A percentile compares a stretch with the other conserved stretches of the same genome.
phyloP scores from a whole-genome alignment of 2,888 invertebrate genomes.

The Piscicola geometra region DNA sequence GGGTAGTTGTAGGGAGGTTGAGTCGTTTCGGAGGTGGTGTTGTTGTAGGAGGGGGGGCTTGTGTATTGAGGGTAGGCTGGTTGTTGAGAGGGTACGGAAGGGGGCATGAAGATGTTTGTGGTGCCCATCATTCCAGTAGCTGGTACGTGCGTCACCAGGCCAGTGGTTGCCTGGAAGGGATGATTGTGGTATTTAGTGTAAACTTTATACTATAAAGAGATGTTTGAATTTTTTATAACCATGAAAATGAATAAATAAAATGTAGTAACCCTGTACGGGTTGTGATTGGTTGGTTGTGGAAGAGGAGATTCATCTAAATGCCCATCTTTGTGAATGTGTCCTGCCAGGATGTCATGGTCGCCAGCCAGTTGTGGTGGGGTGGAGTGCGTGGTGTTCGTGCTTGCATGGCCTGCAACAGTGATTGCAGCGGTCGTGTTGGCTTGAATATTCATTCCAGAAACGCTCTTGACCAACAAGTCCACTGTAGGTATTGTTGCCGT shows the following conservation, averaged over 20 bases:
- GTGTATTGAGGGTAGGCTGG: not conserved
- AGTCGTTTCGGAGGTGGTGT: not conserved
- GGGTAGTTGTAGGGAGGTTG: not conserved
- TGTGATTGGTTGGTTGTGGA: not conserved
- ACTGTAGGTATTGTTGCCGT: not conserved
- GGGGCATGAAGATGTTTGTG: slow-evolving; percentile 22
- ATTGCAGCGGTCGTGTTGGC: not conserved
- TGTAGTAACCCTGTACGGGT: not conserved
- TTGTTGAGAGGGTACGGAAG: not conserved
- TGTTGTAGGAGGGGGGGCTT: not conserved
- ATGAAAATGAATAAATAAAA: no score
- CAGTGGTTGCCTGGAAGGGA: slow-evolving; percentile 12
- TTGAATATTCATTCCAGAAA: not conserved
- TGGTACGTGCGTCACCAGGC: not conserved
- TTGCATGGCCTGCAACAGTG: not conserved
- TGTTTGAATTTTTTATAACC: no score
- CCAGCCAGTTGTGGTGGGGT: not conserved
- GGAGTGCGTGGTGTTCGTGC: slow-evolving; percentile 2
- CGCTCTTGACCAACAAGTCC: not conserved
- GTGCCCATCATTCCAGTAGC: slow-evolving; percentile 13
- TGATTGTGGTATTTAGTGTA: no score
- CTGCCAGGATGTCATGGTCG: not conserved
- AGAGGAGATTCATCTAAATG: not conserved
- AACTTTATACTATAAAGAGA: no score
- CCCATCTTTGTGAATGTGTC: not conserved